Conservation (phyloP, 2,113 vertebrate genomes). For the Cavia aperea region DNA sequence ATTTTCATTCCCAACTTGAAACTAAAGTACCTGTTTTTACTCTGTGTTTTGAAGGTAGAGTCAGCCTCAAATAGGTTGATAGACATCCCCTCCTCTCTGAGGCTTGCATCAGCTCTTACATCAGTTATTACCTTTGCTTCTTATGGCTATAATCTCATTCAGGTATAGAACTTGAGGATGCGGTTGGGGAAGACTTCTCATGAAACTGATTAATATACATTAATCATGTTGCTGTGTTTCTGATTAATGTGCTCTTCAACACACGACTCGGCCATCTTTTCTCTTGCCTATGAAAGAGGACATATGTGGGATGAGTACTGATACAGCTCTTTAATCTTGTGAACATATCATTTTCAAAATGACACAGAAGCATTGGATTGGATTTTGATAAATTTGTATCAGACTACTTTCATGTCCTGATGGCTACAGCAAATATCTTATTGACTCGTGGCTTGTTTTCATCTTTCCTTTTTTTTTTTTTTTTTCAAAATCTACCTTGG, state of each 20-base stretch:
- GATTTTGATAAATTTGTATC: not conserved
- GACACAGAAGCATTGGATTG: not conserved
- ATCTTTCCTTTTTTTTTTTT: not conserved
- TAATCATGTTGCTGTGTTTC: not conserved
- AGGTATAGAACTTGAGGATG: not conserved
- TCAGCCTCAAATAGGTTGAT: too few species aligned
- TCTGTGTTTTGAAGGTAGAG: not conserved
- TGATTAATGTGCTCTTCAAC: not conserved
- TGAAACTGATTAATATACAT: not conserved
- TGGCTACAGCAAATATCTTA: not conserved
- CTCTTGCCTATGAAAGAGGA: not conserved
- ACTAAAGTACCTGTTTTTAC: not conserved
- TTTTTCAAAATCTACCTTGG: not conserved
- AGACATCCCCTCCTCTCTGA: not conserved
- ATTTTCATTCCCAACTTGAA: not conserved
- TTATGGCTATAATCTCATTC: not conserved
- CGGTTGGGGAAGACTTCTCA: not conserved
- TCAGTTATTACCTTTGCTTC: not conserved
- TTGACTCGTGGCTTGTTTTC: not conserved
- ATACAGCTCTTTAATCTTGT: not conserved
- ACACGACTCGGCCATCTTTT: not conserved
- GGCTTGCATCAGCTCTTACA: too few species aligned
- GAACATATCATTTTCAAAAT: not conserved
- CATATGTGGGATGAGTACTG: too few species aligned
- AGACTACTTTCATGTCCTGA: not conserved